Percentiles rank a stretch among this genome's conserved stretches.
These are phyloP conservation scores for Oscarella lobularis DNA, from an alignment of 37 sponge, comb jelly and placozoan genomes.

Conservation along the genomic window DNA sequence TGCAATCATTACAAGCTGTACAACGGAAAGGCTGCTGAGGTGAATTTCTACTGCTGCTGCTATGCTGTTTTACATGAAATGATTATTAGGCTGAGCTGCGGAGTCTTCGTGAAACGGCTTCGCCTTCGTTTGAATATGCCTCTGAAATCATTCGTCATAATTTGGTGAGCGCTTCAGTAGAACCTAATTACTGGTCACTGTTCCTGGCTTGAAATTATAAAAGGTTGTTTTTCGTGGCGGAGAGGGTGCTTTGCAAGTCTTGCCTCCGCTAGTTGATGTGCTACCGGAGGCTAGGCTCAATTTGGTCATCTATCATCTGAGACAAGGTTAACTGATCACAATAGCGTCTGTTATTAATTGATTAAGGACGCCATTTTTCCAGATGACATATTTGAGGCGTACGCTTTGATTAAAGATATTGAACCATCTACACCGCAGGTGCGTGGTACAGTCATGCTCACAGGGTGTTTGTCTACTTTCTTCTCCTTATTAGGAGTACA, in stretches of 20 bases:
- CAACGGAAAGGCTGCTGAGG: constrained; percentile 99
- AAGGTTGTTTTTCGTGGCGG: constrained; percentile 95
- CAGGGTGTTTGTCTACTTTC: neutral
- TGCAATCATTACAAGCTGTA: constrained; percentile 95
- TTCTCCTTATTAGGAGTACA: constrained; percentile 88
- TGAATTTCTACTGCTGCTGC: constrained; percentile 12
- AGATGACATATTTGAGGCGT: constrained; percentile 83
- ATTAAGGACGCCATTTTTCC: neutral
- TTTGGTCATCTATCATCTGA: constrained; percentile 75
- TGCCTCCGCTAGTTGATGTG: constrained; percentile 85
- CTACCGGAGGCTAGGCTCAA: constrained; percentile 93
- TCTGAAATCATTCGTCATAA: constrained; percentile 91
- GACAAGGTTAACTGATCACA: constrained; percentile 27
- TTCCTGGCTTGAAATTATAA: no score
- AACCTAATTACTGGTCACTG: neutral
- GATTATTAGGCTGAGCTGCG: constrained; percentile 73
- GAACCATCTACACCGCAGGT: constrained; percentile 76
- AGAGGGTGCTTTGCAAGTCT: constrained; percentile 91
- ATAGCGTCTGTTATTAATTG: neutral
- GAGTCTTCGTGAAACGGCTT: constrained; percentile 58
- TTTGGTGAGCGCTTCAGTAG: constrained; percentile 27
- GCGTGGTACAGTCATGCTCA: neutral
- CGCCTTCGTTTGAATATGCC: constrained; percentile 80
- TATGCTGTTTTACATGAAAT: no score
- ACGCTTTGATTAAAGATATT: constrained; percentile 79